Base-by-base conservation (phyloP, 1,140 invertebrate species). In the Pectinophora gossypiella region DNA sequence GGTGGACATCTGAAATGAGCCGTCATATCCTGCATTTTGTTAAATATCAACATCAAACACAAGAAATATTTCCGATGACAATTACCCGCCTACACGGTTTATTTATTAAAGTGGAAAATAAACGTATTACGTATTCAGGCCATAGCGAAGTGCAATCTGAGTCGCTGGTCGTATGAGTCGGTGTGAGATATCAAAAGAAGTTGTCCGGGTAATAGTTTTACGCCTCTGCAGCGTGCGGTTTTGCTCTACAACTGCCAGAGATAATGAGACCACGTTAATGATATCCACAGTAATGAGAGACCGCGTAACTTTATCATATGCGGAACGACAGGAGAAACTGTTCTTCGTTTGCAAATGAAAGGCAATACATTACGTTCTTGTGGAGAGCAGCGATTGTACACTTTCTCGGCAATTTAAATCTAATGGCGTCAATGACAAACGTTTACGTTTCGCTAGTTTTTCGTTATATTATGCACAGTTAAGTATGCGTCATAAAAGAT, bases 331-430 rank as follows among this genome's bases (percentile, higher is more conserved):
- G 59, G 77, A 76, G 77, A 81, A 81, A 81, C 61, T 54, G 58
- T 56, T 71, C 64, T 72, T 74, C 68, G 67, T 68, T 73, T 64
- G 53, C 75, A 61, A 78, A 80, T 61, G 76, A 74, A 81, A 81
- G 70, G 64, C 64, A 69, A 74, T 75, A 71, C 64, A 58, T 72
- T 64, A 71, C 60, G 48, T 53, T 54, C 60, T 58, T 55, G 52
- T 54, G 58, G 56, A 54, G 58, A 60, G 27, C 56, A 64, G 54
- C 61, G 64, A 64, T 68, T 71, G 58, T 57, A 61, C 60, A 73
- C 75, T 78, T 75, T 78, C 75, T 44, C 64, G 60, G 43, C 49
- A 59, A 62, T 66, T 65, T 61, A 35, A 56, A 64, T 61, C 61
- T 61, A 64, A 61, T 64, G 48, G 60, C 48, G 46, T 56, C 57